Base-by-base conservation (phyloP, 2,888 invertebrate genomes). In the Stramonita haemastoma region DNA sequence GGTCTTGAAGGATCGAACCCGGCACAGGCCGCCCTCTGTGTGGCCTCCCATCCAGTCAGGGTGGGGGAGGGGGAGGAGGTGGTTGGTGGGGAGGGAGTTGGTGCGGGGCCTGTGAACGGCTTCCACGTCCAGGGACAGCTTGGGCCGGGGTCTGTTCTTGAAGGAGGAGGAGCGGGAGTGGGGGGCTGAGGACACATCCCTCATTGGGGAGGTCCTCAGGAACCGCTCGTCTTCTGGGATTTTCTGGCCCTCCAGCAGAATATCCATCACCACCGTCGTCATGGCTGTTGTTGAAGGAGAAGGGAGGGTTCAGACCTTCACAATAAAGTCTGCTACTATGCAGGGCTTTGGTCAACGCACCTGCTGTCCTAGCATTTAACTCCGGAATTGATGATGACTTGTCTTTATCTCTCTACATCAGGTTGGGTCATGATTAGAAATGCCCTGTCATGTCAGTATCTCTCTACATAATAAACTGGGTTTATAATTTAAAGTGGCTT, bases 1-100 rank as follows among this genome's bases (percentile, higher is more conserved):
- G 94, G 98, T 98, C 94, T 98, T 98, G 96, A 99, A 99, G 96
- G 98, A 98, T 93, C 99, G 97, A 92, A 99, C 97, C 92, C 98
- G 97, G 95, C 93, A 91, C 15, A 94, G 87, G 34, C 92, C 91
- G 73, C 91, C 92, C 4, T 57, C 85, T 0, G 81, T 60, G 8
- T 86, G 89, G 57, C 34, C 85, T 32, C 29, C n/a, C 89, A 89
- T 89, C 89, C 89, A 89, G 83, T 83, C 84, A 85, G 86, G 70
- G 87, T 89, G 88, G 85, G 91, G 91, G 29, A 91, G 70, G 19
- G 91, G 90, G 17, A 91, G 88, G 83, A 90, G 90, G 32, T 83
- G 89, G 34, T 36, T 32, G 77, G 90, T 90, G 32, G 91, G 91
- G 73, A 91, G 90, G 84, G 90, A 90, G 91, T 92, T 92, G 81